phyloP scores from a whole-genome alignment of 2,113 vertebrate species.

The Zosterops hypoxanthus region DNA sequence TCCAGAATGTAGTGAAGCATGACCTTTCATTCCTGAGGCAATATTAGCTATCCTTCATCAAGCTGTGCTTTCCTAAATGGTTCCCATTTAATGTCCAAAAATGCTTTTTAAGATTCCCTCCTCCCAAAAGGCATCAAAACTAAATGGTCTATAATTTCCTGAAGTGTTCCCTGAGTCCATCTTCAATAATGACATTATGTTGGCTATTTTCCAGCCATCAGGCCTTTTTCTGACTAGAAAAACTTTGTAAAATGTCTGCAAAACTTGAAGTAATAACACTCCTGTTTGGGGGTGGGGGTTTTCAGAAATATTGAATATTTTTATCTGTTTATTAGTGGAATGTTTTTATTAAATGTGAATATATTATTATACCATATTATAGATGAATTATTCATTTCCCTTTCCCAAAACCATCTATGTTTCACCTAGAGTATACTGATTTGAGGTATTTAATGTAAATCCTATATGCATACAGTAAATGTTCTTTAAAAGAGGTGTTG shows the following conservation, averaged over 20 bases:
- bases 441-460: neutral
- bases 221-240: conserved; percentile 60
- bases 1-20: conserved; percentile 69
- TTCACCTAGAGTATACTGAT: neutral
- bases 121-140: conserved; percentile 75
- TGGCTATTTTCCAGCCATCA: conserved; percentile 72
- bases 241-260: conserved; percentile 72
- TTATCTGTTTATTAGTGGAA: conserved; percentile 57
- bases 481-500: neutral
- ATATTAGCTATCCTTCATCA: conserved; percentile 73
- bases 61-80: conserved; percentile 76
- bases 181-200: conserved; percentile 78
- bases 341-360: conserved; percentile 30
- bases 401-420: neutral
- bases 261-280: conserved; percentile 64
- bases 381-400: neutral
- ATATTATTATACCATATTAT: conserved; percentile 28
- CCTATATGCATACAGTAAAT: neutral
- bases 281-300: neutral
- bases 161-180: conserved; percentile 76
- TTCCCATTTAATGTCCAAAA: conserved; percentile 79
- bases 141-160: conserved; percentile 81
- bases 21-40: conserved; percentile 71
- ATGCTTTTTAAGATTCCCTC: conserved; percentile 76
- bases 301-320: neutral